A percentile compares a stretch with the other conserved stretches of the same genome.
Conservation (phyloP, 2,797 vertebrate genomes). For the Apogon talboti region DNA sequence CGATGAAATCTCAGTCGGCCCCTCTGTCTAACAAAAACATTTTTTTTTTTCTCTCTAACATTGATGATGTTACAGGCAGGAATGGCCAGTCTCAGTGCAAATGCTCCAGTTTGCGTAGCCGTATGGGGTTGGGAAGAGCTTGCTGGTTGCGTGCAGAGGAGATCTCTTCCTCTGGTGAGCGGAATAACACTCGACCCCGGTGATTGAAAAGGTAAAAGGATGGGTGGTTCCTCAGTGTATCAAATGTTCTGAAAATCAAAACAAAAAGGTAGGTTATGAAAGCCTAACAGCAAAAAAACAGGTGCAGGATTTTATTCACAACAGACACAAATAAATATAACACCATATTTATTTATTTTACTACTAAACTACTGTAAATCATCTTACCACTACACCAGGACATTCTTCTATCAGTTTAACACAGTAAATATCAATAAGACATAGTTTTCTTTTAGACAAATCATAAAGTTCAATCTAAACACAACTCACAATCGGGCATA, state of each 20-base stretch:
- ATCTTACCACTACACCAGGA: too few relatives aligned
- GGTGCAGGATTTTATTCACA: background rate
- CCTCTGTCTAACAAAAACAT: conserved; percentile 85
- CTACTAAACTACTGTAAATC: too few relatives aligned
- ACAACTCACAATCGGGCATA: too few relatives aligned
- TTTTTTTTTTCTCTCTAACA: conserved; percentile 78
- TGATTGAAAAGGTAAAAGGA: conserved; percentile 99
- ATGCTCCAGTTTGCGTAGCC: conserved; percentile 95
- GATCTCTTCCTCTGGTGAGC: conserved; percentile 86
- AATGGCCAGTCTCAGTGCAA: conserved; percentile 91
- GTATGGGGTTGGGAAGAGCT: conserved; percentile 89
- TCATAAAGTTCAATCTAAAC: too few relatives aligned
- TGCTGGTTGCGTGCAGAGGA: conserved; percentile 85
- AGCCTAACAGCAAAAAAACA: background rate
- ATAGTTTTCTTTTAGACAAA: too few relatives aligned
- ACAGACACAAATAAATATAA: background rate
- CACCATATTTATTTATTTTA: too few relatives aligned
- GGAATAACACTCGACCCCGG: conserved; percentile 92
- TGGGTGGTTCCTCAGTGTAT: conserved; percentile 97
- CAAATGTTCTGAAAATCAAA: conserved; percentile 88
- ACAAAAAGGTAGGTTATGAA: background rate
- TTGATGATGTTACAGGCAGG: conserved; percentile 65
- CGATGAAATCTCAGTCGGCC: conserved; percentile 60
- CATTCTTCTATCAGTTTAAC: too few relatives aligned
- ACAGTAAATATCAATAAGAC: too few relatives aligned